Evolutionary conservation across 2,888 invertebrate genomes (phyloP).

Genomic region (Eudasyphora cyanicolor): DNA sequence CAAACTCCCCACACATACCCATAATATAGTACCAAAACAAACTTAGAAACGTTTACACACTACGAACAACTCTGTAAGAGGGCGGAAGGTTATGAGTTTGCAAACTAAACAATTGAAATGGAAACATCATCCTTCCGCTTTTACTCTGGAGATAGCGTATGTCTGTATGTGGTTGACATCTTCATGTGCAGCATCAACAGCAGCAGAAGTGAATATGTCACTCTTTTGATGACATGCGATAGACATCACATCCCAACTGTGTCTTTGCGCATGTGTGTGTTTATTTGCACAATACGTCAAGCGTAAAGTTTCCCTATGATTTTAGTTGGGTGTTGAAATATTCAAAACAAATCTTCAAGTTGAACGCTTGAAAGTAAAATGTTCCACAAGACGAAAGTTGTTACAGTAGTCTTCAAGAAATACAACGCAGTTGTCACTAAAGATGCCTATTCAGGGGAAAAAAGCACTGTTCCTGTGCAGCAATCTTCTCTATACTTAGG

Average conservation of each 20-base stretch:
- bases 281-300: constrained; percentile 38
- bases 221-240: constrained; percentile 35
- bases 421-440: background rate
- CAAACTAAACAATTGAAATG: constrained; percentile 32
- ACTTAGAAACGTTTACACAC: background rate
- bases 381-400: background rate
- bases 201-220: constrained; percentile 22
- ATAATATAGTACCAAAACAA: background rate
- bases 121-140: constrained; percentile 23
- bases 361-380: constrained; percentile 27
- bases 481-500: background rate
- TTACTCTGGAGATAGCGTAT: background rate
- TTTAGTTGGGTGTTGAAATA: constrained; percentile 55
- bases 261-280: background rate
- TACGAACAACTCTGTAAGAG: too few relatives aligned
- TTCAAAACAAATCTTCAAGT: constrained; percentile 53
- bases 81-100: background rate
- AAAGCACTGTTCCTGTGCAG: background rate
- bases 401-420: background rate
- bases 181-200: constrained; percentile 27
- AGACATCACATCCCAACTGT: constrained; percentile 20
- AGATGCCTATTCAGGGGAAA: background rate
- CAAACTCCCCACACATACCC: background rate
- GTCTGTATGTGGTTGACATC: constrained; percentile 29
- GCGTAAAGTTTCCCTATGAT: constrained; percentile 50